These are phyloP conservation scores for Dasypus novemcinctus DNA, from an alignment of 2,113 vertebrate species.

Conservation along the genomic window DNA sequence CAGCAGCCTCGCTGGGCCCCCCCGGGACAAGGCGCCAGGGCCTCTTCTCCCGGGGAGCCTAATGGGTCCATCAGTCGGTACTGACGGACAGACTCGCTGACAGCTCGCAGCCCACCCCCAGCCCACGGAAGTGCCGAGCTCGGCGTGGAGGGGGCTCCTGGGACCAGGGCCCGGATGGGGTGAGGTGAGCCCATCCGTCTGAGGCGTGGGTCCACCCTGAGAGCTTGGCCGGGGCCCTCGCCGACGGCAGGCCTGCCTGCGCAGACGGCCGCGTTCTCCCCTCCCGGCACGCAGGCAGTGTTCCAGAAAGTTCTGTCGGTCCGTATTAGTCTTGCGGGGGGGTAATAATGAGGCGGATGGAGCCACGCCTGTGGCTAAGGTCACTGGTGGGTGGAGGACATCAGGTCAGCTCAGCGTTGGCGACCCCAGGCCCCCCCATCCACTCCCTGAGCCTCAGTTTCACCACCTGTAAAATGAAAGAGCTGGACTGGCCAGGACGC, in stretches of 20 bases:
- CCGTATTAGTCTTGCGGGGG: neutral
- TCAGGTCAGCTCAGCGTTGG: neutral
- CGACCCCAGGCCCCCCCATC: neutral
- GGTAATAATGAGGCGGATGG: neutral
- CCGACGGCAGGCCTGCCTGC: neutral
- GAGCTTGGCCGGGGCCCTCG: no score
- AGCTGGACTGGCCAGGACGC: neutral
- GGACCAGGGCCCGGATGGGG: no score
- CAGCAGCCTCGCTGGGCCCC: no score
- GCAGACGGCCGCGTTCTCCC: neutral
- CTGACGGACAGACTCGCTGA: no score
- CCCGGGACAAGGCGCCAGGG: neutral
- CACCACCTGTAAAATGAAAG: neutral
- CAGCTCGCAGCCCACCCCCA: no score
- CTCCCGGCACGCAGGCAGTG: neutral
- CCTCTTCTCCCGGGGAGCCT: neutral
- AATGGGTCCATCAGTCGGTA: neutral
- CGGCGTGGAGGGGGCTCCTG: no score
- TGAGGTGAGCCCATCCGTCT: no score
- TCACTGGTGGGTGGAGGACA: neutral
- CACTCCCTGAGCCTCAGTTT: neutral
- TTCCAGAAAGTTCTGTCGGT: neutral
- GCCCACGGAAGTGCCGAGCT: no score
- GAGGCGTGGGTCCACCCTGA: no score
- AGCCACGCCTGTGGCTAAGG: neutral